Base-by-base conservation (phyloP, 1,140 invertebrate species). In the Drosophila pseudoobscura region DNA sequence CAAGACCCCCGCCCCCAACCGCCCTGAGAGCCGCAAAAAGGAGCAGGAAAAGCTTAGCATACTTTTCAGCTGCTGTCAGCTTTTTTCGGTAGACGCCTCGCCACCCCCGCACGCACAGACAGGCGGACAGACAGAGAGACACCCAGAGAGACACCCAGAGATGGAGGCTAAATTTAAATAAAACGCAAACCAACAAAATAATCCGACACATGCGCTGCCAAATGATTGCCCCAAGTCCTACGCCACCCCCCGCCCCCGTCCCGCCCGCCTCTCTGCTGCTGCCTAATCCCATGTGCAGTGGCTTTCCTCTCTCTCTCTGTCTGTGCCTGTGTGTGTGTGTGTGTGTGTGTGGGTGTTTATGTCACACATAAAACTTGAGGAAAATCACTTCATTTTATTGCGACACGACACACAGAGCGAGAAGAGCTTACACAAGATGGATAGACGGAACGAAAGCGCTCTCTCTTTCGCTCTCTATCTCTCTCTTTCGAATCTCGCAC, bases 171-270 rank as follows among this genome's bases (percentile, higher is more conserved):
- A 85, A 85, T 85, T 85, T 87, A 78, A 85, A 85, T 82, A 57
- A 62, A 75, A 84, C 68, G 53, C 55, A 79, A 84, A 54, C 52
- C 63, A 82, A 88, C 79, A 83, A 83, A 88, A 83, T 88, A 88
- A 88, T 88, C 83, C 76, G 83, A 88, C 84, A 88, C 83, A 88
- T 89, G 76, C 76, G 80, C 80, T 84, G 68, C 72, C 76, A 85
- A 84, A 80, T 84, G 80, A 84, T 85, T 80, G 63, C 80, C 72
- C 64, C 64, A 72, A 76, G 74, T 57, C 58, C 60, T 26, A 26
- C 45, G 26, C 54, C 35, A 2, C 49, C 31, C 24, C 26, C 9
- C 20, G 20, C 41, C 7, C 26, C 9, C 20, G 20, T 35, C 7
- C 35, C 8, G 0, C 31, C 45, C 31, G 15, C 2, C 0, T 9